phyloP scores from a whole-genome alignment of 2,797 vertebrate genomes.

The Adelosebastes latens region DNA sequence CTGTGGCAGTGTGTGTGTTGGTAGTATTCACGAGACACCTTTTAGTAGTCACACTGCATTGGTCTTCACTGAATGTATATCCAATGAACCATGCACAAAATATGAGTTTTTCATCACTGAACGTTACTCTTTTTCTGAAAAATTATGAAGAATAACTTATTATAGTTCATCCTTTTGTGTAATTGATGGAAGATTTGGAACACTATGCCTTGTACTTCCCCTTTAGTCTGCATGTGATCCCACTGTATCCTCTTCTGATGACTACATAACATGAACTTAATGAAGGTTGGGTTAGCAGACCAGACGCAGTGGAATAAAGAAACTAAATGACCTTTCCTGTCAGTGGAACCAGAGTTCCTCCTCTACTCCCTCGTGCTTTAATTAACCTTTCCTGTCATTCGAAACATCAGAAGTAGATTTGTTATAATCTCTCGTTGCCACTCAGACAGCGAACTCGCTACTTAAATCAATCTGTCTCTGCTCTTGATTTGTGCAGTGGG shows the following conservation, averaged over 20 bases:
- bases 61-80: background rate
- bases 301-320: conserved; percentile 18
- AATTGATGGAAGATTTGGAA: background rate
- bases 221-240: conserved; percentile 2
- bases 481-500: conserved; percentile 56
- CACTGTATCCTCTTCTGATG: background rate
- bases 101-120: background rate
- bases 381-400: conserved; percentile 79
- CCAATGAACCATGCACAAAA: background rate
- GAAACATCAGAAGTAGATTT: conserved; percentile 73
- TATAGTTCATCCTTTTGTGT: background rate
- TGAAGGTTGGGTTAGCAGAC: conserved; percentile 12
- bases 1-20: conserved; percentile 9
- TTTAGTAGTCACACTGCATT: background rate
- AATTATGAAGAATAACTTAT: background rate
- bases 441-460: conserved; percentile 61
- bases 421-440: conserved; percentile 67
- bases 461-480: conserved; percentile 71
- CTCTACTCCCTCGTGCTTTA: conserved; percentile 66
- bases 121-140: background rate
- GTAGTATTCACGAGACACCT: background rate
- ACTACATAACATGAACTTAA: background rate
- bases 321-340: conserved; percentile 62
- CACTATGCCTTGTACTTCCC: background rate
- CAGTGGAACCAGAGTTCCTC: conserved; percentile 41